Conservation (phyloP, 2,113 vertebrate genomes). For the Zosterops lateralis region DNA sequence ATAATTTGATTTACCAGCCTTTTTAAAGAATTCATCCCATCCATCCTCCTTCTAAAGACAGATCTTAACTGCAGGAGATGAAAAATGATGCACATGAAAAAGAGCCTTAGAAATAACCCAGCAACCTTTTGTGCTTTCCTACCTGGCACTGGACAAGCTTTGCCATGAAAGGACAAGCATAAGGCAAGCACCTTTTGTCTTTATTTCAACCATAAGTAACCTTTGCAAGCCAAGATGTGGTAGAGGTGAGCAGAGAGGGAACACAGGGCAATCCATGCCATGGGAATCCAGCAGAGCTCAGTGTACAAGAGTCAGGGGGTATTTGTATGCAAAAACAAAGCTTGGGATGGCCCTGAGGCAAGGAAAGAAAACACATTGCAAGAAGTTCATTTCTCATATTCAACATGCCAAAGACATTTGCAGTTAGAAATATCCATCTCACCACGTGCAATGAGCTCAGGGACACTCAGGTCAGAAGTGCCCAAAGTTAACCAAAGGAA, state of each 20-base stretch:
- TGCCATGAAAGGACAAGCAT: not conserved
- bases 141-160: not conserved
- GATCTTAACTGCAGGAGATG: not conserved
- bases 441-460: not conserved
- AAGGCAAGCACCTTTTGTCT: not conserved
- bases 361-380: not conserved
- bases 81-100: not conserved
- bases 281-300: not conserved
- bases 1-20: not conserved
- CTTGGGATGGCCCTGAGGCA: not conserved
- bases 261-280: not conserved
- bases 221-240: not conserved
- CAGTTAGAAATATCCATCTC: not conserved
- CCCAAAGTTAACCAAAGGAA: not conserved
- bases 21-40: constrained; percentile 18
- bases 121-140: not conserved
- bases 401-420: accelerated
- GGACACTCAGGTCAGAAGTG: not conserved
- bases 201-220: not conserved
- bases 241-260: not conserved
- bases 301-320: not conserved
- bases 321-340: not conserved
- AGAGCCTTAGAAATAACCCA: not conserved
- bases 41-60: not conserved
- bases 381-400: not conserved